Evolutionary conservation across 2,797 vertebrate genomes (phyloP).

Genomic region (Gadopsis marmoratus): DNA sequence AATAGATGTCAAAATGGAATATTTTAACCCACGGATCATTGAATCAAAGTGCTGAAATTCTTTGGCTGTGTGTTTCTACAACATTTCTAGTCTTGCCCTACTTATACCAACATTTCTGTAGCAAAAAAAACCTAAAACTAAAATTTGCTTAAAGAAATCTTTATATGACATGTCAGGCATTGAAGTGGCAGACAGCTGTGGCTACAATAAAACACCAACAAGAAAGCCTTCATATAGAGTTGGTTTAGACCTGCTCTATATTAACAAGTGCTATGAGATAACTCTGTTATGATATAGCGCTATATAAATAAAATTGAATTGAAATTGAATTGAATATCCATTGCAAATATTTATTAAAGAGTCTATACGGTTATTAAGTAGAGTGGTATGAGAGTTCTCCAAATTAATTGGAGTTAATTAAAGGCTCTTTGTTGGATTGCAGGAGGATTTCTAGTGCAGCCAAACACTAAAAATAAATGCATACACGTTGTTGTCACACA

Average conservation of each 20-base stretch:
- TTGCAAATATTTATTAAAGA: constrained; percentile 12
- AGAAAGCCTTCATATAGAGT: background rate
- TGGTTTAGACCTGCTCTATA: no score
- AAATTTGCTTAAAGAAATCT: background rate
- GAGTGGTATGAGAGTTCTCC: constrained; percentile 13
- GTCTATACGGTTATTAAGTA: constrained; percentile 17
- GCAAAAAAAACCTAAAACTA: background rate
- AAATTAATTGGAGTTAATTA: constrained; percentile 51
- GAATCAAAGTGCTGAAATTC: background rate
- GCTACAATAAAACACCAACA: background rate
- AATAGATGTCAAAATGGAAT: background rate
- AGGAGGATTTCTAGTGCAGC: constrained; percentile 23
- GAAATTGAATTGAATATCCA: background rate
- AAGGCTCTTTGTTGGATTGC: constrained; percentile 10
- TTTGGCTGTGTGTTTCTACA: background rate
- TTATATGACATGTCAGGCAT: background rate
- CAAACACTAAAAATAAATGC: constrained; percentile 7
- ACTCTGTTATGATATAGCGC: no score
- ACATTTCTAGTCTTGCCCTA: background rate
- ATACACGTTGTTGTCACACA: constrained; percentile 2
- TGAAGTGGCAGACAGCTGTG: background rate
- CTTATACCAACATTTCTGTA: background rate
- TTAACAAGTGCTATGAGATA: no score
- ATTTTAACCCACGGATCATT: background rate
- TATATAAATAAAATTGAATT: no score